Base-by-base conservation (phyloP, 2,113 vertebrate genomes). In the Trogon melanurus region DNA sequence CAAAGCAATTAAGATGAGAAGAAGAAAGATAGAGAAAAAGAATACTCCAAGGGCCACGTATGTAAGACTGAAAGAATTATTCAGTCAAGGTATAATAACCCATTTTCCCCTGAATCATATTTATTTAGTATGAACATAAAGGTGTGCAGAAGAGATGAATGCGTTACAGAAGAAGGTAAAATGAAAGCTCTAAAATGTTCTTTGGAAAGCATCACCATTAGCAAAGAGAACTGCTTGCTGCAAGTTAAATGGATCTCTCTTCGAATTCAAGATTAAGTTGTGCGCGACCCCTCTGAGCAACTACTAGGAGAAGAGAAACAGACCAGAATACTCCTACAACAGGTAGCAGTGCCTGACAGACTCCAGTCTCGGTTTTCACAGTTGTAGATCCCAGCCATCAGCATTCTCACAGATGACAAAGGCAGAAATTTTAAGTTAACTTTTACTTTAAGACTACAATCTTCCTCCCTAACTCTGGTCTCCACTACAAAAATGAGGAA, bases 1-100 rank as follows among this genome's bases (percentile, higher is more conserved):
- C 88, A 83, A 88, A 74, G 73, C 85, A 97, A 96, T 95, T 92
- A 95, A 85, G 62, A 85, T 76, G 66, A 88, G 79, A 92, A 90
- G 41, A 89, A 91, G 30, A 82, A 72, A 85, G 61, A 70, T 0
- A 44, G 22, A 90, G 21, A 21, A 66, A 90, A 94, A 80, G 32
- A 92, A 91, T 78, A 83, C 85, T 85, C 88, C 51, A 84, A 93
- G 79, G 82, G 54, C 51, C 65, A 89, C 66, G 47, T 30, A 78
- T 7, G 13, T 41, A 84, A 82, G 54, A 90, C 45, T 70, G 38
- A 72, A 93, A 85, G 61, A 83, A 44, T 75, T 88, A 86, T 76
- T 93, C 93, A 87, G 54, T 76, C 64, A 85, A 81, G 38, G 71
- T 36, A 86, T 41, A 94, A 95, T 73, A 10, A 89, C 41, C 27